Conservation (phyloP, 2,113 vertebrate genomes). For the Dromas ardeola region DNA sequence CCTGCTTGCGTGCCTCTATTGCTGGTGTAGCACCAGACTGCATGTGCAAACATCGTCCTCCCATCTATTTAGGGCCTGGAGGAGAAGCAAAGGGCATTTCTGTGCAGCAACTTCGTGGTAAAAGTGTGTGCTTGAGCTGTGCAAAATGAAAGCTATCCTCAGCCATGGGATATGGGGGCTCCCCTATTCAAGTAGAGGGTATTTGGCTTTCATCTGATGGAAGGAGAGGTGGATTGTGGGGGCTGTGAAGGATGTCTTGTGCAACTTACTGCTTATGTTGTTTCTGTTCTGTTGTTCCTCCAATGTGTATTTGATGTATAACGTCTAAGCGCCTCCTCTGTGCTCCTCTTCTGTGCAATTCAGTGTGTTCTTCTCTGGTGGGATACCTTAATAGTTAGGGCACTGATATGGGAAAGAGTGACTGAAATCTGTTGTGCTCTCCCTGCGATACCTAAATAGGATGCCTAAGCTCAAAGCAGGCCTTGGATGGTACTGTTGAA, state of each 20-base stretch:
- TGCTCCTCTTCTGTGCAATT: not conserved
- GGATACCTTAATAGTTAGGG: not conserved
- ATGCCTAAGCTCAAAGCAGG: not conserved
- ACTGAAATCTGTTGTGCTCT: not conserved
- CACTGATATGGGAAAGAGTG: not conserved
- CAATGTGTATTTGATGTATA: not conserved
- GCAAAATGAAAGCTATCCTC: not conserved
- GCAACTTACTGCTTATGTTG: not conserved
- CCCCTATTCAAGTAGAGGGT: not conserved
- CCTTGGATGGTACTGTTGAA: not conserved
- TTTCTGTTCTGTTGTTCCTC: not conserved
- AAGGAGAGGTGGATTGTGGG: not conserved
- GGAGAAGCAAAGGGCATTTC: not conserved
- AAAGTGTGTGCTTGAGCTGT: not conserved
- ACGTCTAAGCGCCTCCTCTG: fast-evolving
- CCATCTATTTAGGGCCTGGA: not conserved
- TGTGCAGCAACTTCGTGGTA: not conserved
- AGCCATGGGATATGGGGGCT: not conserved
- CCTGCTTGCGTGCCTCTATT: not conserved
- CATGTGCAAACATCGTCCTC: not conserved
- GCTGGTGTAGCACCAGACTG: not conserved
- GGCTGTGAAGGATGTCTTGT: not conserved
- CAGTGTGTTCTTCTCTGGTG: not conserved
- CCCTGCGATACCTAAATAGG: not conserved
- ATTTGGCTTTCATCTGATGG: not conserved